Percentiles rank a stretch among this genome's conserved stretches.
Evolutionary conservation across 2,797 vertebrate species (phyloP).

Genomic region (Phalloptychus januarius): DNA sequence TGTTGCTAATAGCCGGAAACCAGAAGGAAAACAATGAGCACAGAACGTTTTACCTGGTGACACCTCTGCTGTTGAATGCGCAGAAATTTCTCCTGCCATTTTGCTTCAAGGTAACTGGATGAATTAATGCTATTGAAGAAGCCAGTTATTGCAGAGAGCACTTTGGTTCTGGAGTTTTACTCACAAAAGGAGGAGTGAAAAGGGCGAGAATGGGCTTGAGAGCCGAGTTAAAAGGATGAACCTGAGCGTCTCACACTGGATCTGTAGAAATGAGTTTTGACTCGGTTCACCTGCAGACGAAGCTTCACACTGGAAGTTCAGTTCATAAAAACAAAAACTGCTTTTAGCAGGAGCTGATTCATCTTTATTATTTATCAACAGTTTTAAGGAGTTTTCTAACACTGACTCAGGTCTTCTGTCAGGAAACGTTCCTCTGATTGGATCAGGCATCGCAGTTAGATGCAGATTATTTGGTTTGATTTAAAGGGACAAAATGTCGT

Average conservation of each 20-base stretch:
- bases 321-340: background rate
- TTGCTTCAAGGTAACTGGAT: constrained; percentile 63
- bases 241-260: constrained; percentile 36
- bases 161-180: constrained; percentile 52
- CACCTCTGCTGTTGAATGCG: constrained; percentile 15
- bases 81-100: constrained; percentile 41
- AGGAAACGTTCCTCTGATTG: background rate
- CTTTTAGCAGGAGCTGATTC: background rate
- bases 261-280: constrained; percentile 1
- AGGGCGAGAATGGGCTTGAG: constrained; percentile 42
- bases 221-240: constrained; percentile 37
- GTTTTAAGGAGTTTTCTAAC: background rate
- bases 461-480: background rate
- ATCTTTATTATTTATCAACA: background rate
- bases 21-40: constrained; percentile 25
- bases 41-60: constrained; percentile 26
- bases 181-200: constrained; percentile 44
- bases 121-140: constrained; percentile 73
- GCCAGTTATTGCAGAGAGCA: constrained; percentile 66
- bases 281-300: background rate
- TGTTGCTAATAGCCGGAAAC: constrained; percentile 13
- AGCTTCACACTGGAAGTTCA: background rate
- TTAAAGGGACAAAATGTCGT: no score
- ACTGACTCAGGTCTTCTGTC: background rate
- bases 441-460: background rate